Conservation (phyloP, 2,113 vertebrate species). For the Conger conger region DNA sequence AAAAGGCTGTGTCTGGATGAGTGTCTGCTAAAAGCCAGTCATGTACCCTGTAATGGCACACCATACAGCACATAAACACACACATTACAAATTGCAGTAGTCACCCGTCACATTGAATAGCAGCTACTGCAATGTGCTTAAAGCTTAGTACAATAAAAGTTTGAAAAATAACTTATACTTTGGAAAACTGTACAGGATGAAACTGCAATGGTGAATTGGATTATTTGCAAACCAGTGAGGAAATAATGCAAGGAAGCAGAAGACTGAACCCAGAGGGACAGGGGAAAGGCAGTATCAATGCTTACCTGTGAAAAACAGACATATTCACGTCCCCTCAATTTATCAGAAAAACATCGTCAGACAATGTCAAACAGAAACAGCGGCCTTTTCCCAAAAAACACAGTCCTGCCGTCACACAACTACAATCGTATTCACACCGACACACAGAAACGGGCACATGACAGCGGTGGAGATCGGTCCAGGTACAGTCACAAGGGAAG, state of each 20-base stretch:
- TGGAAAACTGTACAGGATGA: background rate
- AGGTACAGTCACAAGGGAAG: background rate
- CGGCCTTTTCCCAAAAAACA: background rate
- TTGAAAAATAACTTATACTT: background rate
- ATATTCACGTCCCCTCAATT: background rate
- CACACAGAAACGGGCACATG: background rate
- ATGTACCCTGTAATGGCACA: too few species aligned
- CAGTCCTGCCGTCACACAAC: background rate
- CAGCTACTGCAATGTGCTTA: background rate
- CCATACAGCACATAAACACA: too few species aligned
- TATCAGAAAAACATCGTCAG: background rate
- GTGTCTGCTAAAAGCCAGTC: too few species aligned
- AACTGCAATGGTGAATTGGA: background rate
- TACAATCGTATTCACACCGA: background rate
- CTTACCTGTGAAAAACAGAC: conserved; percentile 19
- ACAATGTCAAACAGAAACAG: background rate
- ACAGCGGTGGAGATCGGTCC: background rate
- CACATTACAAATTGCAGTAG: too few species aligned
- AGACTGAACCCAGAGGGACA: conserved; percentile 37
- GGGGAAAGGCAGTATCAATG: conserved; percentile 26
- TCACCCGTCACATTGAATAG: background rate
- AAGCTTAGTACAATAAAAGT: background rate
- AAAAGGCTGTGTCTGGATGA: too few species aligned
- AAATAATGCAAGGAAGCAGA: conserved; percentile 47
- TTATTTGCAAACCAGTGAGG: conserved; percentile 58